These are phyloP conservation scores for Peromyscus maniculatus DNA, from an alignment of 2,113 vertebrate genomes.

Conservation along the genomic window DNA sequence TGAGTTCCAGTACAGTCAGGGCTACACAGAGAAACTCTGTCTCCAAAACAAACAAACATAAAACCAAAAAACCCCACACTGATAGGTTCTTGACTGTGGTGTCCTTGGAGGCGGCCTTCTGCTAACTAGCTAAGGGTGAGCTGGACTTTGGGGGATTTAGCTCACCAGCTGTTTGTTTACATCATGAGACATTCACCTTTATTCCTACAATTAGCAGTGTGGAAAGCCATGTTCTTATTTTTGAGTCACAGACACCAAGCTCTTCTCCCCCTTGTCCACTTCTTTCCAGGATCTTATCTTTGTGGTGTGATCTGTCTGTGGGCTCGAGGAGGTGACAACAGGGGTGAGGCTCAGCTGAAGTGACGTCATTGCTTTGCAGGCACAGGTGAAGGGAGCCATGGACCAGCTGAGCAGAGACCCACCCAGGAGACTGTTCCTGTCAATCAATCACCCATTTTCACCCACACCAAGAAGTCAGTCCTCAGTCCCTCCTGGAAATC, in stretches of 20 bases:
- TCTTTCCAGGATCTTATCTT: neutral
- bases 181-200: neutral
- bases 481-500: neutral
- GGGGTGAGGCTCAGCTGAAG: neutral
- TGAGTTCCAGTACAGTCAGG: neutral
- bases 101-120: conserved; percentile 2
- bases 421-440: rapidly evolving
- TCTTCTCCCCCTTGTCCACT: neutral
- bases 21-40: neutral
- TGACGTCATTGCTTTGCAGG: neutral
- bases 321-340: neutral
- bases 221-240: neutral
- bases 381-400: too few relatives aligned
- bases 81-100: neutral
- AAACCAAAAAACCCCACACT: neutral
- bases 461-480: neutral
- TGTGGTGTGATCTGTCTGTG: neutral
- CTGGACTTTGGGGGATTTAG: neutral
- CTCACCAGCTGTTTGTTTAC: conserved; percentile 23
- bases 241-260: neutral
- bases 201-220: neutral
- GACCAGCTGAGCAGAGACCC: too few relatives aligned
- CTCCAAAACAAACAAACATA: neutral
- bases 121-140: conserved; percentile 14
- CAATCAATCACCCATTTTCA: neutral